These are phyloP conservation scores for Liolophura sinensis DNA, from an alignment of 1,140 invertebrate species.

Conservation along the genomic window DNA sequence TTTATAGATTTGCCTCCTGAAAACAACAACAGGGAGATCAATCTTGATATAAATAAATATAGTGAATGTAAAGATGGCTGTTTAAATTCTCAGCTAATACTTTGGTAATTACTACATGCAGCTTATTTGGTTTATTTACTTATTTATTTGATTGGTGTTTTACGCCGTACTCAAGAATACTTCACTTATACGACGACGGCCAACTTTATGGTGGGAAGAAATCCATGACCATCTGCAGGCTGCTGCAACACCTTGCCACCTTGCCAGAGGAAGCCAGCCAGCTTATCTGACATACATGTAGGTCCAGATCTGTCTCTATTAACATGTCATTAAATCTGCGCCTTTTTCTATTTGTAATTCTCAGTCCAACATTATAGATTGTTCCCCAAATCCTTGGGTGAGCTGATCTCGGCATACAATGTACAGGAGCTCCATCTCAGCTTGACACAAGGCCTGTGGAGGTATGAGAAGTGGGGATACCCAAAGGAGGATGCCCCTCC, in stretches of 20 bases:
- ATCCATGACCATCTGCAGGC: no score
- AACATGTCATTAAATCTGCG: not conserved
- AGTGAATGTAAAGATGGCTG: not conserved
- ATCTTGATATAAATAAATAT: no score
- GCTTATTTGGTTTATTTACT: not conserved
- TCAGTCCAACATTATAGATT: slow-evolving; percentile 72
- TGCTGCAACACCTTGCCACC: no score
- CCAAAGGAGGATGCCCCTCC: slow-evolving; percentile 80
- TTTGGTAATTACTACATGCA: not conserved
- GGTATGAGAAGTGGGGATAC: slow-evolving; percentile 91
- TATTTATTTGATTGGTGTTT: no score
- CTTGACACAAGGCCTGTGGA: slow-evolving; percentile 91
- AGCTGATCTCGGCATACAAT: slow-evolving; percentile 83
- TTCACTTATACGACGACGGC: no score
- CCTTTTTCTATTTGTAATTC: slow-evolving; percentile 16
- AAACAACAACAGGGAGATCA: no score
- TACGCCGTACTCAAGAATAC: no score
- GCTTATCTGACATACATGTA: not conserved
- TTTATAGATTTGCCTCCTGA: no score
- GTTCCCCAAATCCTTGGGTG: slow-evolving; percentile 87
- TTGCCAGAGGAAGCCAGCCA: not conserved
- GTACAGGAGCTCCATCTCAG: slow-evolving; percentile 90
- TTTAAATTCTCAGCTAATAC: not conserved
- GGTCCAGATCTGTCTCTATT: not conserved
- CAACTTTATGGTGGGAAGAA: no score